A percentile compares a stretch with the other conserved stretches of the same genome.
These are phyloP conservation scores for Rhadinocentrus ornatus DNA, from an alignment of 2,797 vertebrate genomes.

Conservation along the genomic window DNA sequence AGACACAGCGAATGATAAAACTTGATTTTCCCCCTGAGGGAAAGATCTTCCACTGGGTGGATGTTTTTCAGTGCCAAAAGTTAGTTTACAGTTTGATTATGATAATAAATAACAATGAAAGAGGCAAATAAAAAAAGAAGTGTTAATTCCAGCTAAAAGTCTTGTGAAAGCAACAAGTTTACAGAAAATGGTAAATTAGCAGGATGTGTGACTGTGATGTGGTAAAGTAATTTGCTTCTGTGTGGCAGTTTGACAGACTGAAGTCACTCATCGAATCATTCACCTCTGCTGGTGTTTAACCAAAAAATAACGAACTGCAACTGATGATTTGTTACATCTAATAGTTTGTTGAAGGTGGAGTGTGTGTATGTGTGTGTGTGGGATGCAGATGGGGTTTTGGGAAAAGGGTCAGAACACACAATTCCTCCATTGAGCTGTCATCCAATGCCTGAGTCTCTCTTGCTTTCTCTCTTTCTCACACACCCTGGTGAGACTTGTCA, in stretches of 20 bases:
- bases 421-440: conserved; percentile 74
- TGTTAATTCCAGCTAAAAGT: not conserved
- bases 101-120: not conserved
- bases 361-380: conserved; percentile 10
- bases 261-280: not conserved
- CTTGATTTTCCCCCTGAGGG: not conserved
- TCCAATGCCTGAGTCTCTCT: conserved; percentile 36
- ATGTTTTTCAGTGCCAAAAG: conserved; percentile 6
- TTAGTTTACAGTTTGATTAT: conserved; percentile 2
- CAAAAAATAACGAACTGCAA: conserved; percentile 11
- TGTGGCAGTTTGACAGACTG: not conserved
- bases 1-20: conserved; percentile 14
- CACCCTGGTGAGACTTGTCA: conserved; percentile 74
- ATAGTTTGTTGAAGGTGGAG: conserved; percentile 2
- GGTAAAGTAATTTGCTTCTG: not conserved
- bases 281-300: not conserved
- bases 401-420: conserved; percentile 69
- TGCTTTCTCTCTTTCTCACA: conserved; percentile 28
- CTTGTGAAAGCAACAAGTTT: conserved; percentile 9
- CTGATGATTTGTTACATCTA: conserved; percentile 29
- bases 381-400: conserved; percentile 72
- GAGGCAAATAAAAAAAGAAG: not conserved
- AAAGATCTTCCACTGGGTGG: conserved; percentile 16
- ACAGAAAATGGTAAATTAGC: not conserved
- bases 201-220: not conserved